A percentile compares a stretch with the other conserved stretches of the same genome.
These are phyloP conservation scores for Myrmophylax atrothorax DNA, from an alignment of 2,113 vertebrate genomes.

Conservation along the genomic window DNA sequence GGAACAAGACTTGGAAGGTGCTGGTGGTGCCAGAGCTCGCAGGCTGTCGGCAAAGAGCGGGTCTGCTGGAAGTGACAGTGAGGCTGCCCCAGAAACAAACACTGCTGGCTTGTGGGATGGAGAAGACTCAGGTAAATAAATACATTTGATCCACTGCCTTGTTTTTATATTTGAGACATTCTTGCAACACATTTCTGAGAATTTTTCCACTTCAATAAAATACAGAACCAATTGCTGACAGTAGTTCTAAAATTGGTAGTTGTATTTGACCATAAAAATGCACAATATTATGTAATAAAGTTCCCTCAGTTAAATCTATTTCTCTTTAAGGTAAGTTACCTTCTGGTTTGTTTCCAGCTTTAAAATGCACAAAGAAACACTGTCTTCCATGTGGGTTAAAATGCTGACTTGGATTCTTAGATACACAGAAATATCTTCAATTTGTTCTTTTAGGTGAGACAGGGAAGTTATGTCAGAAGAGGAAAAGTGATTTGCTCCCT, in stretches of 20 bases:
- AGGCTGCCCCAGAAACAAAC: neutral
- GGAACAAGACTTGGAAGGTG: neutral
- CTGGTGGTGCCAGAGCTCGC: accelerated
- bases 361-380: neutral
- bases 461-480: constrained; percentile 62
- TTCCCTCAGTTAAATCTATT: neutral
- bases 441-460: neutral
- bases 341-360: neutral
- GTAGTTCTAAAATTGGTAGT: neutral
- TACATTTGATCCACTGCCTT: neutral
- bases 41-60: constrained; percentile 51
- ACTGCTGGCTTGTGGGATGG: neutral
- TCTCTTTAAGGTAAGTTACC: neutral
- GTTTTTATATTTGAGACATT: neutral
- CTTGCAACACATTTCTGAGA: neutral
- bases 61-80: neutral
- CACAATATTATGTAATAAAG: neutral
- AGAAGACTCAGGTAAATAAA: constrained; percentile 28
- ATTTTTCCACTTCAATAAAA: neutral
- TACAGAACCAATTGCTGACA: accelerated
- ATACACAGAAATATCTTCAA: neutral
- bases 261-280: neutral
- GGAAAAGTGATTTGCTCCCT: constrained; percentile 50
- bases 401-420: neutral
- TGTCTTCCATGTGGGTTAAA: neutral